Percentiles rank a stretch among this genome's conserved stretches.
These are phyloP conservation scores for Loris lydekkerianus DNA, from an alignment of 2,797 vertebrate species.

Conservation along the genomic window DNA sequence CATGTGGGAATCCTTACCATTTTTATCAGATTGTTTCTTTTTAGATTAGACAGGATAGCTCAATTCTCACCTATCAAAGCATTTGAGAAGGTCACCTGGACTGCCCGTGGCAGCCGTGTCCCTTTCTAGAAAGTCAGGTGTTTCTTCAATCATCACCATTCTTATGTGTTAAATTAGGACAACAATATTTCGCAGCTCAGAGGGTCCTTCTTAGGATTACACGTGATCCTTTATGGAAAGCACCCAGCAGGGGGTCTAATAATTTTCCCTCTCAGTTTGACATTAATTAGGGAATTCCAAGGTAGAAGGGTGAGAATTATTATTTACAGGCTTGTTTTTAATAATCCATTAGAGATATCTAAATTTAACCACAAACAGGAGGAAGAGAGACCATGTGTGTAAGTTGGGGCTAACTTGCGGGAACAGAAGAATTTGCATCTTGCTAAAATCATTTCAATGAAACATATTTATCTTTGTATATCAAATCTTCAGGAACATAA, in stretches of 20 bases:
- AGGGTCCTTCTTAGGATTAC: neutral
- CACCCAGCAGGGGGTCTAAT: neutral
- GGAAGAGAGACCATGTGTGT: neutral
- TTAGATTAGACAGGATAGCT: neutral
- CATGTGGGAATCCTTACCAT: neutral
- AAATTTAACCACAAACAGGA: neutral
- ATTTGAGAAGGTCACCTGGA: neutral
- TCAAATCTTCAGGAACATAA: neutral
- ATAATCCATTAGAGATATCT: neutral
- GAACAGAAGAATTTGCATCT: neutral
- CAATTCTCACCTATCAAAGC: neutral
- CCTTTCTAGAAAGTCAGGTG: neutral
- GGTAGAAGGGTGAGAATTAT: neutral
- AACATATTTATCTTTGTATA: neutral
- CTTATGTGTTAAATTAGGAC: neutral
- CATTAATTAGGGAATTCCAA: neutral
- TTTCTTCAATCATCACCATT: neutral
- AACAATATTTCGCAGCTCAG: neutral
- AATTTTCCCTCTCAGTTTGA: neutral
- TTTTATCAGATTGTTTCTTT: neutral
- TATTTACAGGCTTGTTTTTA: conserved; percentile 35
- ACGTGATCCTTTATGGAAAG: neutral
- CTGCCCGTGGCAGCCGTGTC: neutral
- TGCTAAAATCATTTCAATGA: neutral
- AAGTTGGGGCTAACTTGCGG: neutral